Conservation (phyloP, 2,797 vertebrate species). For the Synaphobranchus kaupii region DNA sequence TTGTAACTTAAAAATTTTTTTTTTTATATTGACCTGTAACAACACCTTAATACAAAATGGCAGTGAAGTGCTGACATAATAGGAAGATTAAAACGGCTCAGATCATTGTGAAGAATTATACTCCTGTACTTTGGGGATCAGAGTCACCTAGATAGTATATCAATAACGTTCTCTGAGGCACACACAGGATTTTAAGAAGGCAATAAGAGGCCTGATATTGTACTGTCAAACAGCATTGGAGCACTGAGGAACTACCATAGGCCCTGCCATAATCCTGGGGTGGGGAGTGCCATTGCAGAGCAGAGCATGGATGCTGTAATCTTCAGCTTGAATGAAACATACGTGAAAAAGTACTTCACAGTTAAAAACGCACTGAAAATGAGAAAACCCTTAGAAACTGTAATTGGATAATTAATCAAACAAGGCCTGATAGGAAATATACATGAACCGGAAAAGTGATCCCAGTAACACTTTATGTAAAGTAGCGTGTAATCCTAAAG, state of each 20-base stretch:
- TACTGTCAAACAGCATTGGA: background rate
- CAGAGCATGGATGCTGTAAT: background rate
- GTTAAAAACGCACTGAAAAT: background rate
- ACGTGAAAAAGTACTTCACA: background rate
- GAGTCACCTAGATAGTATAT: background rate
- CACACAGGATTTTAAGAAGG: background rate
- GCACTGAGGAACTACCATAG: background rate
- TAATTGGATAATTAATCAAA: background rate
- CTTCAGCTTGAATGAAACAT: background rate
- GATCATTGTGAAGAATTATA: background rate
- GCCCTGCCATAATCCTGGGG: background rate
- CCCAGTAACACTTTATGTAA: background rate
- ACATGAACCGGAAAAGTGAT: background rate
- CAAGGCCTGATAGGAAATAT: background rate
- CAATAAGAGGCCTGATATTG: background rate
- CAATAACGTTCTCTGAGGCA: background rate
- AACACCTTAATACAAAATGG: too few species aligned
- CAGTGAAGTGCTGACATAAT: too few species aligned
- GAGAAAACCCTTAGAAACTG: background rate
- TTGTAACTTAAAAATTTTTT: too few species aligned
- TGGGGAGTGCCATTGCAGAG: background rate
- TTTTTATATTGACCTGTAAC: too few species aligned
- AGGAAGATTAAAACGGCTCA: background rate
- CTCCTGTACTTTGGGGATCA: background rate
- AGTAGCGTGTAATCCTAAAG: background rate